A percentile compares a stretch with the other conserved stretches of the same genome.
phyloP scores from a whole-genome alignment of 1,140 invertebrate genomes.

The Drosophila azteca region DNA sequence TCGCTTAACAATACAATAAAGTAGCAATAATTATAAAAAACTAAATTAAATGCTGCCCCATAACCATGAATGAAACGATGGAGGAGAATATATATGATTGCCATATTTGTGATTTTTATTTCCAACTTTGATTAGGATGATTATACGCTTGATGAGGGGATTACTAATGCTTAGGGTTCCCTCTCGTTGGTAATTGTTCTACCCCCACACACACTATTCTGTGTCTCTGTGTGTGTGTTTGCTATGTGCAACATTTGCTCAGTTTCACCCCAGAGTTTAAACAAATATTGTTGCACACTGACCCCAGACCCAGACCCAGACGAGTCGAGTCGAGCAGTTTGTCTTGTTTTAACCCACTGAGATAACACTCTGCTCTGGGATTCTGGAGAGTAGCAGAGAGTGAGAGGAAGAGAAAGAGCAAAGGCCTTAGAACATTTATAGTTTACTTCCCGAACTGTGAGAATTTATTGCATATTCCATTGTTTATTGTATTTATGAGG shows the following conservation, averaged over 20 bases:
- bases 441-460: conserved; percentile 46
- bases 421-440: conserved; percentile 65
- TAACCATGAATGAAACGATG: conserved; percentile 61
- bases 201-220: neutral
- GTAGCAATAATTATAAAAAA: conserved; percentile 83
- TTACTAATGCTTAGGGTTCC: conserved; percentile 10
- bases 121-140: conserved; percentile 74
- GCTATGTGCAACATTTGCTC: conserved; percentile 56
- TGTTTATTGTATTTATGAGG: conserved; percentile 65
- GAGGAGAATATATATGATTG: conserved; percentile 71
- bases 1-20: conserved; percentile 83
- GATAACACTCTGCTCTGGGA: conserved; percentile 47
- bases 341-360: conserved; percentile 53
- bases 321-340: conserved; percentile 1
- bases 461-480: conserved; percentile 72
- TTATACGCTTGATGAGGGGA: conserved; percentile 48
- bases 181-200: neutral
- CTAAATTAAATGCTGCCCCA: conserved; percentile 72
- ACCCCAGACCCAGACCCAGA: conserved; percentile 42
- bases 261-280: conserved; percentile 61
- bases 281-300: conserved; percentile 79
- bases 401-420: conserved; percentile 1
- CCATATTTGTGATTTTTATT: conserved; percentile 78
- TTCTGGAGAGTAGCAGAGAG: neutral
- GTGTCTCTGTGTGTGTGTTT: conserved; percentile 33